Evolutionary conservation across 1,140 invertebrate genomes (phyloP).

Genomic region (Amyelois transitella): DNA sequence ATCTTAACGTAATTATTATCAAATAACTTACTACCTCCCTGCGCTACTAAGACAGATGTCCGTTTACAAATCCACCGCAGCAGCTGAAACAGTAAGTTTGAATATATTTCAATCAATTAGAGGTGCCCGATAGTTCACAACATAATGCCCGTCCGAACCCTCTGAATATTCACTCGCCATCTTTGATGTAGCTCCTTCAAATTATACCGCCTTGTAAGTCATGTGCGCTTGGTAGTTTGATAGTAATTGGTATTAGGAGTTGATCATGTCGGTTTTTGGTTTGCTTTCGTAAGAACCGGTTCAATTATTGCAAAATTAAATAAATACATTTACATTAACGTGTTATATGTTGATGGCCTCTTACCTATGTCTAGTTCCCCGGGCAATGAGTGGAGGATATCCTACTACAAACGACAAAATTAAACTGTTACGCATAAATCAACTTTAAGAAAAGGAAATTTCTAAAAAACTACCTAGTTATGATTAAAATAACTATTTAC

Average conservation of each 20-base stretch:
- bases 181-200: conserved; percentile 49
- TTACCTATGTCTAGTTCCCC: too few relatives aligned
- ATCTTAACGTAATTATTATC: not conserved
- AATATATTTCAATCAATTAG: conserved; percentile 72
- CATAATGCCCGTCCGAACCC: conserved; percentile 54
- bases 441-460: too few relatives aligned
- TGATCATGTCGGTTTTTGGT: too few relatives aligned
- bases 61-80: conserved; percentile 21
- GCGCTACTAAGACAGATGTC: conserved; percentile 27
- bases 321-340: too few relatives aligned
- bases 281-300: too few relatives aligned
- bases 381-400: too few relatives aligned
- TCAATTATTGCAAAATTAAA: too few relatives aligned
- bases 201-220: conserved; percentile 9
- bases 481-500: too few relatives aligned
- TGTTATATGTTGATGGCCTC: too few relatives aligned
- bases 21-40: conserved; percentile 14
- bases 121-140: conserved; percentile 44
- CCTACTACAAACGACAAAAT: too few relatives aligned
- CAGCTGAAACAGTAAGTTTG: conserved; percentile 51
- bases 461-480: too few relatives aligned
- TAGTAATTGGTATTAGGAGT: not conserved
- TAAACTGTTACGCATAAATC: too few relatives aligned
- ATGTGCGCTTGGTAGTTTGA: not conserved
- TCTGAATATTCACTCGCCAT: conserved; percentile 66